These are phyloP conservation scores for Diorhabda elongata DNA, from an alignment of 1,140 invertebrate species.

Conservation along the genomic window DNA sequence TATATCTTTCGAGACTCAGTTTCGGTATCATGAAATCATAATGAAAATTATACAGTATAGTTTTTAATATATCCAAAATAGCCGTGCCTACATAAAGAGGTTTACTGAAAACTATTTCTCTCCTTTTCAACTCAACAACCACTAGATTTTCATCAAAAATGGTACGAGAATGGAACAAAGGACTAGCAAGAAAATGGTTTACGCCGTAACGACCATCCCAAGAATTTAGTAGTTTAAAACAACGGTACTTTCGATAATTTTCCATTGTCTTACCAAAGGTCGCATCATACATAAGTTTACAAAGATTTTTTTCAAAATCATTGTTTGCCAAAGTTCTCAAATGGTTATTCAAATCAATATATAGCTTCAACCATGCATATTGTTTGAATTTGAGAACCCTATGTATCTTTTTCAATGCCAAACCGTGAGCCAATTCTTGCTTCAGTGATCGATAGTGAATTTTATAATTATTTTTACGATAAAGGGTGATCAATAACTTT, in stretches of 20 bases:
- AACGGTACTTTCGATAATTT: background rate
- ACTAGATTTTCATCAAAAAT: constrained; percentile 41
- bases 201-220: background rate
- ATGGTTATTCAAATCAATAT: constrained; percentile 4
- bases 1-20: constrained; percentile 22
- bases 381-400: too few relatives aligned
- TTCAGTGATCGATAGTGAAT: too few relatives aligned
- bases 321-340: background rate
- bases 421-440: too few relatives aligned
- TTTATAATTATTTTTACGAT: too few relatives aligned
- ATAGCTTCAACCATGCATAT: constrained; percentile 5
- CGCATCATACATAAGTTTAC: constrained; percentile 8
- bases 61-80: constrained; percentile 44
- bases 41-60: constrained; percentile 38
- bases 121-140: constrained; percentile 39
- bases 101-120: constrained; percentile 41
- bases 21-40: constrained; percentile 33
- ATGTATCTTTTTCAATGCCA: too few relatives aligned
- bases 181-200: constrained; percentile 3
- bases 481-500: background rate
- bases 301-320: constrained; percentile 4
- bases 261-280: background rate
- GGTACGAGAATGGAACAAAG: constrained; percentile 37
- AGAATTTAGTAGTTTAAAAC: background rate
- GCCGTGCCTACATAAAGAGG: constrained; percentile 38